These are phyloP conservation scores for Caenorhabditis becei DNA, from an alignment of 2,888 invertebrate genomes.

Conservation along the genomic window DNA sequence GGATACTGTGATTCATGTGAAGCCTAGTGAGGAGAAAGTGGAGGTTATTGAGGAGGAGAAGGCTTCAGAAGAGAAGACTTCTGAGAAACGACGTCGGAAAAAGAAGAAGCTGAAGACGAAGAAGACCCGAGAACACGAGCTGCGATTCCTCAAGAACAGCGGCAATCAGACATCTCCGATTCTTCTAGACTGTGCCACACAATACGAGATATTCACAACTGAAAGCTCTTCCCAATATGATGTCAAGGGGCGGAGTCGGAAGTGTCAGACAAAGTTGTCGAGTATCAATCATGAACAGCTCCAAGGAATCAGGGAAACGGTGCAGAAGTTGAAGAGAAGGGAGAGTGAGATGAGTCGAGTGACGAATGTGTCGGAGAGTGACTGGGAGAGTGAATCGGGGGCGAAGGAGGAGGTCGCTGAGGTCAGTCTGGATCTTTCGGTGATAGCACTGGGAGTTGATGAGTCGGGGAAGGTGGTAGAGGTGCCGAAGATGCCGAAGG, in stretches of 20 bases:
- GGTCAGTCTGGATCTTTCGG: constrained; percentile 55
- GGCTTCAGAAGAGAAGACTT: constrained; percentile 1
- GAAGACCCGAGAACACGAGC: constrained; percentile 41
- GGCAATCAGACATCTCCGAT: constrained; percentile 57
- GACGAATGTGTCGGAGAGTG: constrained; percentile 38
- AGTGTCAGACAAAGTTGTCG: constrained; percentile 68
- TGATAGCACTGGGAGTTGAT: constrained; percentile 60
- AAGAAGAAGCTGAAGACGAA: constrained; percentile 35
- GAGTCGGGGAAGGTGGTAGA: constrained; percentile 61
- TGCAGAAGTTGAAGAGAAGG: constrained; percentile 33
- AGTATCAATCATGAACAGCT: constrained; percentile 61
- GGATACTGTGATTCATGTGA: constrained; percentile 63
- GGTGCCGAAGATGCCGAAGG: constrained; percentile 7
- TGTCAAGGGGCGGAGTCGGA: constrained; percentile 42
- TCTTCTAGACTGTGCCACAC: constrained; percentile 36
- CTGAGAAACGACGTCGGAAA: constrained; percentile 34
- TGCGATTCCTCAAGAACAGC: constrained; percentile 67
- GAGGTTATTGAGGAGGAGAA: constrained; percentile 24
- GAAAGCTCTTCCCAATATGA: constrained; percentile 53
- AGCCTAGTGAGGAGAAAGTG: constrained; percentile 14
- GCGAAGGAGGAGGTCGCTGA: constrained; percentile 41
- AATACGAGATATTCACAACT: constrained; percentile 48
- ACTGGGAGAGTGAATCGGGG: constrained; percentile 47
- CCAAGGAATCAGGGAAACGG: constrained; percentile 48
- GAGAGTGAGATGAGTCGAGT: constrained; percentile 46